Evolutionary conservation across 2,888 invertebrate genomes (phyloP), one percentile per base, ranked within the genome.

Genomic region (Sphecodes monilicornis): DNA sequence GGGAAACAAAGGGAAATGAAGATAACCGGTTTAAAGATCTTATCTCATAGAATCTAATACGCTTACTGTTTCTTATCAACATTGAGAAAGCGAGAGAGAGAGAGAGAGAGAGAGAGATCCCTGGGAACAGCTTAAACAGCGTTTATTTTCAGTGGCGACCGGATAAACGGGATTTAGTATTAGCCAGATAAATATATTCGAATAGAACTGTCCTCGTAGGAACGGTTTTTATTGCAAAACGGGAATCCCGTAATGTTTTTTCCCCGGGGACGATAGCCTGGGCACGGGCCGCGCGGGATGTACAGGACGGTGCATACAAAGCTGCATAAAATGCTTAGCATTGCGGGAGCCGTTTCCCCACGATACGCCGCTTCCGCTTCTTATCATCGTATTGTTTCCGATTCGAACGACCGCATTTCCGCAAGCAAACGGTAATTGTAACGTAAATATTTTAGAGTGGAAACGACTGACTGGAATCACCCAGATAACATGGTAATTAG

Each of bases 141-240:
- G 36, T 39, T 66, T 66, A 36, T 66, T 74, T 60, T 41, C 32
- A 60, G 36, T 16, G 29, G 46, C 50, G 26, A 76, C 46, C 66
- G 43, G 76, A 50, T 68, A 76, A 50, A 68, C 68, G 32, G 76
- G 68, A 77, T 71, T 64, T 71, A 41, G 43, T 41, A 57, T 64
- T 60, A 50, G 54, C 50, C 36, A 69, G 76, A 71, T 78, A 78
- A 78, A 72, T 79, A 79, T 66, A 68, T 76, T 76, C 41, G 18
- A 79, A 79, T 79, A 69, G 43, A 43, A 76, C 43, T 43, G 69
- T 76, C 54, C 76, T 54, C 50, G 68, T 54, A 43, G 68, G 54
- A 54, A 18, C 43, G n/a, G n/a, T 79, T 79, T 76, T 79, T 76
- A 79, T 57, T 76, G 79, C 54, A 74, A 78, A 74, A 50, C 29